Evolutionary conservation across 2,797 vertebrate genomes (phyloP).

Genomic region (Intellagama lesueurii): DNA sequence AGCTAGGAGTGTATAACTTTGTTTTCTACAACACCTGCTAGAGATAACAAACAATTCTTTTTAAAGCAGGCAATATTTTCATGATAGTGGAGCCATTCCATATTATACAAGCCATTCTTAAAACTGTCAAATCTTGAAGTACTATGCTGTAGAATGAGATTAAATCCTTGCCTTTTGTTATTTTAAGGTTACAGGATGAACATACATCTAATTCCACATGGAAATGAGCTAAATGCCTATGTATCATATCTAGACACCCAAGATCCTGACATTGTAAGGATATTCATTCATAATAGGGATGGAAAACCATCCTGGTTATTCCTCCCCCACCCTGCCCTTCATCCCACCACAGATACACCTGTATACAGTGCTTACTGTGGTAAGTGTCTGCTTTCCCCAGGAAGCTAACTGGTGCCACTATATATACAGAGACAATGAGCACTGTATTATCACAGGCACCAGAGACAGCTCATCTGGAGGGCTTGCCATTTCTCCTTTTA

Average conservation of each 20-base stretch:
- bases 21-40: background rate
- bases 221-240: background rate
- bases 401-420: background rate
- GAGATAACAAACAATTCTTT: slow-evolving; percentile 28
- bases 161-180: background rate
- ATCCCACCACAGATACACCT: background rate
- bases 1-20: background rate
- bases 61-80: background rate
- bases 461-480: background rate
- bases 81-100: too few species aligned
- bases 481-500: background rate
- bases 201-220: background rate
- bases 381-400: background rate
- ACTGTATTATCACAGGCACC: background rate
- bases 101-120: background rate
- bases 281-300: too few species aligned
- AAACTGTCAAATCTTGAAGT: background rate
- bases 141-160: background rate
- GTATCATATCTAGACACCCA: background rate
- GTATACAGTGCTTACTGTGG: background rate
- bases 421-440: background rate
- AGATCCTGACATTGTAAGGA: background rate
- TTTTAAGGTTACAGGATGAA: slow-evolving; percentile 9
- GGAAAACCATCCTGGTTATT: background rate
- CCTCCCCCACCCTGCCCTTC: background rate